Conservation (phyloP, 2,797 vertebrate genomes). For the Leontocebus nigricollis region DNA sequence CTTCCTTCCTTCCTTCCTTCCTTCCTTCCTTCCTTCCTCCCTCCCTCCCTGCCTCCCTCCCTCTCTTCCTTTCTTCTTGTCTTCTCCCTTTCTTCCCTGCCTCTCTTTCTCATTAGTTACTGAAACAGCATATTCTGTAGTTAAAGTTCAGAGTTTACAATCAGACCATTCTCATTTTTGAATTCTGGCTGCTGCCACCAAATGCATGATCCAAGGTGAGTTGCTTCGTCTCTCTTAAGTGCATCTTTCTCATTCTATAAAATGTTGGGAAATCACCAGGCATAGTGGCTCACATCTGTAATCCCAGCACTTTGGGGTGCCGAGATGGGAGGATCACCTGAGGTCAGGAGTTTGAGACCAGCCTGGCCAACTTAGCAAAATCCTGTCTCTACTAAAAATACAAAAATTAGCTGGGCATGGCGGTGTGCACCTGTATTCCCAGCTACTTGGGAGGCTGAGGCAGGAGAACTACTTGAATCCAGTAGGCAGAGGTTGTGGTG, state of each 20-base stretch:
- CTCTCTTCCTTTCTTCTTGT: no score
- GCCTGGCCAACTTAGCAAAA: neutral
- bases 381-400: neutral
- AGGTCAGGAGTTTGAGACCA: neutral
- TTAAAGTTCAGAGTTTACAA: neutral
- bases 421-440: neutral
- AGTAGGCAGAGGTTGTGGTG: neutral
- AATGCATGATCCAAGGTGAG: neutral
- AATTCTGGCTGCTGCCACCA: neutral
- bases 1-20: fast-evolving
- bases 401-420: neutral
- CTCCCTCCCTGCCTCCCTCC: fast-evolving
- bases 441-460: neutral
- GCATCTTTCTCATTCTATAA: neutral
- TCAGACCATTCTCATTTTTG: neutral
- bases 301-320: neutral
- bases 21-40: fast-evolving
- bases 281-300: neutral
- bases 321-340: neutral
- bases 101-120: neutral
- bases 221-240: neutral
- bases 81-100: fast-evolving
- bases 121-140: neutral
- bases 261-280: neutral
- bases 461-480: neutral